A percentile compares a stretch with the other conserved stretches of the same genome.
Conservation (phyloP, 2,888 invertebrate genomes). For the Eupithecia subumbrata region DNA sequence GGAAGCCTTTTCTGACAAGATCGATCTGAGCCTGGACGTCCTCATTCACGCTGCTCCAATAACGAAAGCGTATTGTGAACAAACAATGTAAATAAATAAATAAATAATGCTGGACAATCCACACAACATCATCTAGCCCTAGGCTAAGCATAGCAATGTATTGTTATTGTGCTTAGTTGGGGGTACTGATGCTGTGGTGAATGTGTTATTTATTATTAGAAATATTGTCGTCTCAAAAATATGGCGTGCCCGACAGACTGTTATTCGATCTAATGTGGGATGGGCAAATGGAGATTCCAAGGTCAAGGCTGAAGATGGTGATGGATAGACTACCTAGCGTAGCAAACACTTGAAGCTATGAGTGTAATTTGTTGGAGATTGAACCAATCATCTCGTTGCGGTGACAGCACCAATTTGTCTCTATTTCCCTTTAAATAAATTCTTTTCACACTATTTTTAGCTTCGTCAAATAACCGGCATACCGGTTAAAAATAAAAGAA, state of each 20-base stretch:
- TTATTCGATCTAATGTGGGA: not conserved
- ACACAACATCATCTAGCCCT: too few species aligned
- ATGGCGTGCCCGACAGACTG: not conserved
- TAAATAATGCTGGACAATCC: too few species aligned
- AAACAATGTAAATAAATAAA: not conserved
- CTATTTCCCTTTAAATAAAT: slow-evolving; percentile 9
- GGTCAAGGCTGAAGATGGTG: not conserved
- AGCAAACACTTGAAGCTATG: not conserved
- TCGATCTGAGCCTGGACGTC: not conserved
- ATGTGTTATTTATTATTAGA: not conserved
- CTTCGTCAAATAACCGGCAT: not conserved
- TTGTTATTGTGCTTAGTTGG: not conserved
- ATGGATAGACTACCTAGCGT: not conserved
- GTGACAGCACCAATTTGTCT: slow-evolving; percentile 14
- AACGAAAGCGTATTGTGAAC: not conserved
- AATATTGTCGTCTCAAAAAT: not conserved
- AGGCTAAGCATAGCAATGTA: not conserved
- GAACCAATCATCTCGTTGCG: slow-evolving; percentile 32
- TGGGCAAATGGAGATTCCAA: not conserved
- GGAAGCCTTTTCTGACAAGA: not conserved
- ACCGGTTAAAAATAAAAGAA: too few species aligned
- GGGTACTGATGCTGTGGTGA: not conserved
- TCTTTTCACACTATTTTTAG: slow-evolving; percentile 7
- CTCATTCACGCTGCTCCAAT: not conserved
- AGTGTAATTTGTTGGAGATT: slow-evolving; percentile 16